These are phyloP conservation scores for Chloroclysta siterata DNA, from an alignment of 2,888 invertebrate species.

Conservation along the genomic window DNA sequence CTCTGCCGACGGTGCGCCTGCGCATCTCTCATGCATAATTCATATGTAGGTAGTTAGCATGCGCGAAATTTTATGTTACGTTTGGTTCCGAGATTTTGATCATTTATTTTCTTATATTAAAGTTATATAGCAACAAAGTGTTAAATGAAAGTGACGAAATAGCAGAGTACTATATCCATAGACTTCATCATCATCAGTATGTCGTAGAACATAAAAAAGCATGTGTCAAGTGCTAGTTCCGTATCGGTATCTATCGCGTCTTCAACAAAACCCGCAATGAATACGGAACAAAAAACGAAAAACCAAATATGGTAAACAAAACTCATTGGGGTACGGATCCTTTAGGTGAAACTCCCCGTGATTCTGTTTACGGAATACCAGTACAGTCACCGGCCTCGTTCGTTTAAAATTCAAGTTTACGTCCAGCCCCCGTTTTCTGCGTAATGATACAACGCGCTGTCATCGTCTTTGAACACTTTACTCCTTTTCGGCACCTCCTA, in stretches of 20 bases:
- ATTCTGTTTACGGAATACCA: too few species aligned
- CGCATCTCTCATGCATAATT: conserved; percentile 50
- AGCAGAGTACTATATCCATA: too few species aligned
- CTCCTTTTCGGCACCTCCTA: conserved; percentile 16
- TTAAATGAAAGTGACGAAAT: background rate
- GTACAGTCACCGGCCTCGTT: conserved; percentile 10
- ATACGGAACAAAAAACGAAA: too few species aligned
- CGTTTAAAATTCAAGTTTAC: conserved; percentile 27
- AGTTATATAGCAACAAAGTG: background rate
- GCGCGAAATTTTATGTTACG: conserved; percentile 13
- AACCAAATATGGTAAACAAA: too few species aligned
- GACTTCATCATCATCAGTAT: too few species aligned
- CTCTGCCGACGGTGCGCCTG: conserved; percentile 53
- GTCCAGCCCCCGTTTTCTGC: conserved; percentile 20
- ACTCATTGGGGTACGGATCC: too few species aligned
- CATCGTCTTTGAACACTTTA: conserved; percentile 16
- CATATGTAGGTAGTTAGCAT: conserved; percentile 43
- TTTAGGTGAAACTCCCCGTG: too few species aligned
- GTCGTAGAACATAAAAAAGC: too few species aligned
- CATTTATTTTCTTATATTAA: background rate
- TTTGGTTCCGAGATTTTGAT: conserved; percentile 13
- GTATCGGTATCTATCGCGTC: too few species aligned
- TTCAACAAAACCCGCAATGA: too few species aligned
- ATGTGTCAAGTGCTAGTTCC: too few species aligned
- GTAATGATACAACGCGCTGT: conserved; percentile 20